These are phyloP conservation scores for Brachionus koreanus DNA, from an alignment of 1,140 invertebrate species.

Conservation along the genomic window DNA sequence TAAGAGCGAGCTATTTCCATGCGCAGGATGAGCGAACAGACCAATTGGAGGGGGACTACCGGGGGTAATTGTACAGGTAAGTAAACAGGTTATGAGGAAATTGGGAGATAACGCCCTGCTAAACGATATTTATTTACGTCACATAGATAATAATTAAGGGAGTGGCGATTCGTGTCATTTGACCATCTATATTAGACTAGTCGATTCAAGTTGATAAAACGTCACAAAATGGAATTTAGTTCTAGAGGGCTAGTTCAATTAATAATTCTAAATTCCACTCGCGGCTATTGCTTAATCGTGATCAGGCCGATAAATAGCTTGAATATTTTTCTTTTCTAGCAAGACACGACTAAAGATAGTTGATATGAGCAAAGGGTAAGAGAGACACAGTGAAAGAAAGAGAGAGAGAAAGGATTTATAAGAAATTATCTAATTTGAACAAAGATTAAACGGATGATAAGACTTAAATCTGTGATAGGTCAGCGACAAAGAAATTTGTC, in stretches of 20 bases:
- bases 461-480: neutral
- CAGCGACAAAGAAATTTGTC: neutral
- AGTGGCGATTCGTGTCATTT: neutral
- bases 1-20: neutral
- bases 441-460: slow-evolving; percentile 30
- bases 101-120: neutral
- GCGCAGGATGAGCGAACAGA: too few species aligned
- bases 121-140: slow-evolving; percentile 19
- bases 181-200: neutral
- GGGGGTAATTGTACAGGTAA: neutral
- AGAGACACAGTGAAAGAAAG: neutral
- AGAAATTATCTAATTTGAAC: neutral
- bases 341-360: too few species aligned
- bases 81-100: slow-evolving; percentile 8
- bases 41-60: neutral
- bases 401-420: neutral
- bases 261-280: neutral
- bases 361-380: too few species aligned
- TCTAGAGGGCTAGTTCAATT: neutral
- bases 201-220: slow-evolving; percentile 13
- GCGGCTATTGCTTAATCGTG: slow-evolving; percentile 1
- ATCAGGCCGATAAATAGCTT: neutral
- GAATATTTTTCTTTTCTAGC: neutral
- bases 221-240: slow-evolving; percentile 21
- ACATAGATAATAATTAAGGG: neutral